Evolutionary conservation across 2,888 invertebrate species (phyloP).

Genomic region (Ophion obscuratus): DNA sequence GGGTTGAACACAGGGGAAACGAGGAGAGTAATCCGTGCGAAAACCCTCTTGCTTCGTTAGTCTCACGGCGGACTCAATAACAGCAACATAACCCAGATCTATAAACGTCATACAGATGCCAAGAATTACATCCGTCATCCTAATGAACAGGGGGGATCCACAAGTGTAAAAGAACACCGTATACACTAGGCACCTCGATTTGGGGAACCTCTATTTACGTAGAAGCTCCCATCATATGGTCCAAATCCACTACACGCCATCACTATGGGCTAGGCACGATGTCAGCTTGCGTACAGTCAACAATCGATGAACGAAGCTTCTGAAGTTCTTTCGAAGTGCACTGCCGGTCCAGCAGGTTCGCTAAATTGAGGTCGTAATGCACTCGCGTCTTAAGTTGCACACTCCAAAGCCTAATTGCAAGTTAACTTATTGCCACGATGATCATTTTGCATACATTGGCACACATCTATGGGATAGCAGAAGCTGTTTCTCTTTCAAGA

Average conservation of each 20-base stretch:
- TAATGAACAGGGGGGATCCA: not conserved
- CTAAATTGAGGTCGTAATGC: not conserved
- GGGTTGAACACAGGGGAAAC: conserved; percentile 27
- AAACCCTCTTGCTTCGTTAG: conserved; percentile 48
- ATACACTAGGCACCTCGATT: too few relatives aligned
- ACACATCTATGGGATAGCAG: too few relatives aligned
- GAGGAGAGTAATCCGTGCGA: conserved; percentile 43
- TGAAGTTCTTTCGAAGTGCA: too few relatives aligned
- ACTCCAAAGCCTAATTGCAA: conserved; percentile 2
- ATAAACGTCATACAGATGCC: not conserved
- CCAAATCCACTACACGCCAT: too few relatives aligned
- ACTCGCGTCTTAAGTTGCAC: conserved; percentile 8
- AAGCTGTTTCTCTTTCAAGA: too few relatives aligned
- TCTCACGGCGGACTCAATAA: conserved; percentile 35
- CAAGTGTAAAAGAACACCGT: not conserved
- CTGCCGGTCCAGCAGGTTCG: too few relatives aligned
- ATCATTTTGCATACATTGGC: too few relatives aligned
- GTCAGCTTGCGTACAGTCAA: too few relatives aligned
- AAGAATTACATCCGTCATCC: conserved; percentile 15
- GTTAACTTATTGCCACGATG: not conserved
- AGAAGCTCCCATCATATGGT: too few relatives aligned
- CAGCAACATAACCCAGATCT: conserved; percentile 24
- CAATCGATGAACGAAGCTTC: too few relatives aligned
- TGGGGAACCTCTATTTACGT: too few relatives aligned
- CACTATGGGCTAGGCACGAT: too few relatives aligned